Evolutionary conservation across 2,888 invertebrate genomes (phyloP).

Genomic region (Ametastegia equiseti): DNA sequence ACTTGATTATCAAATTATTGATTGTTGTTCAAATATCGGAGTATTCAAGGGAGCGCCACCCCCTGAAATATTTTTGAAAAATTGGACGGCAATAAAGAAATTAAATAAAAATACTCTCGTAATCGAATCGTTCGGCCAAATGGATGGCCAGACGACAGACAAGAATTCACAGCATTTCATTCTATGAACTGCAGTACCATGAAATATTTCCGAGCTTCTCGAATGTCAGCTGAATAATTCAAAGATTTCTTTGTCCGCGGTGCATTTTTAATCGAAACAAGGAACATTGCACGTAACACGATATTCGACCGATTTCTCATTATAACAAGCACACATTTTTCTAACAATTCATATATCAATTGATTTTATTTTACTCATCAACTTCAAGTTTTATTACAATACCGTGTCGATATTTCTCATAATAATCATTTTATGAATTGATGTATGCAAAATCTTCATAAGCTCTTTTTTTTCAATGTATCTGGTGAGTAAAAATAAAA

Average conservation of each 20-base stretch:
- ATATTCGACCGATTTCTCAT: neutral
- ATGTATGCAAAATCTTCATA: neutral
- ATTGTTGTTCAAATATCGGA: neutral
- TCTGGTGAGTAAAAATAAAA: neutral
- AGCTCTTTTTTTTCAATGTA: neutral
- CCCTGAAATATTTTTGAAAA: constrained; percentile 30
- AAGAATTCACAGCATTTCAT: constrained; percentile 21
- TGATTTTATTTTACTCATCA: neutral
- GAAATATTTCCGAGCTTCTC: constrained; percentile 30
- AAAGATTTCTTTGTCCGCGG: constrained; percentile 8
- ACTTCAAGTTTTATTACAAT: neutral
- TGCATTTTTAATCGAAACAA: constrained; percentile 25
- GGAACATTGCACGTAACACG: neutral
- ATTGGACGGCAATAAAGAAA: neutral
- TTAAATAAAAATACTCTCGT: constrained; percentile 9
- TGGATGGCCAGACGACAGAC: constrained; percentile 24
- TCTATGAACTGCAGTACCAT: constrained; percentile 11
- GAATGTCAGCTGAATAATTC: constrained; percentile 30
- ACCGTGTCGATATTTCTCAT: neutral
- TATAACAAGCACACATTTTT: neutral
- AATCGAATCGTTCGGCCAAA: constrained; percentile 27
- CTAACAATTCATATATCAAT: neutral
- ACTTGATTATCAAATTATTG: neutral
- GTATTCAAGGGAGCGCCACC: constrained; percentile 21
- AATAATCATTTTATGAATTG: neutral